phyloP scores from a whole-genome alignment of 2,113 vertebrate genomes.

The Apus apus region DNA sequence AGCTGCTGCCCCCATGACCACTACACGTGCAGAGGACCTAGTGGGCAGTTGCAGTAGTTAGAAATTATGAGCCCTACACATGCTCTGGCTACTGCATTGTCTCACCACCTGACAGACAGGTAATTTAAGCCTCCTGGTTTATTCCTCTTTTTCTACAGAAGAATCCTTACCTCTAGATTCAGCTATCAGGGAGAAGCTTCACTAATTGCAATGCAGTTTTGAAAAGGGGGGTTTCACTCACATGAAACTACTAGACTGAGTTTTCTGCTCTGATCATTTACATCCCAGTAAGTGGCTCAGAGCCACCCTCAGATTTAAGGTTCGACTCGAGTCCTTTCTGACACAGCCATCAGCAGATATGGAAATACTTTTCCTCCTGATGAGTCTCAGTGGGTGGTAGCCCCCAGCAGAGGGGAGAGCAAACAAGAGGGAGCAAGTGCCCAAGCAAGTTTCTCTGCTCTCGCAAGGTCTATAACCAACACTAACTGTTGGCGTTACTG shows the following conservation, averaged over 20 bases:
- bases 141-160: background rate
- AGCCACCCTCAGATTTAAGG: background rate
- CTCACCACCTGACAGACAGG: background rate
- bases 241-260: background rate
- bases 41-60: background rate
- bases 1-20: background rate
- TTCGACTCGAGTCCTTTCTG: background rate
- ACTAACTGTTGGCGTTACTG: background rate
- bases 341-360: background rate
- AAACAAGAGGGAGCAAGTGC: background rate
- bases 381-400: background rate
- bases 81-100: background rate
- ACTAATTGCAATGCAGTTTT: background rate
- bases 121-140: background rate
- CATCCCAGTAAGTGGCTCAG: background rate
- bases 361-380: background rate
- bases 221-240: background rate
- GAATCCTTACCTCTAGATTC: background rate
- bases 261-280: background rate
- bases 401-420: background rate
- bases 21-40: background rate
- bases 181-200: background rate
- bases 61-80: background rate
- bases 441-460: background rate
- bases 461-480: fast-evolving